Evolutionary conservation across 1,140 invertebrate genomes (phyloP), one percentile per base, ranked within the genome.

Genomic region (Polyergus mexicanus): DNA sequence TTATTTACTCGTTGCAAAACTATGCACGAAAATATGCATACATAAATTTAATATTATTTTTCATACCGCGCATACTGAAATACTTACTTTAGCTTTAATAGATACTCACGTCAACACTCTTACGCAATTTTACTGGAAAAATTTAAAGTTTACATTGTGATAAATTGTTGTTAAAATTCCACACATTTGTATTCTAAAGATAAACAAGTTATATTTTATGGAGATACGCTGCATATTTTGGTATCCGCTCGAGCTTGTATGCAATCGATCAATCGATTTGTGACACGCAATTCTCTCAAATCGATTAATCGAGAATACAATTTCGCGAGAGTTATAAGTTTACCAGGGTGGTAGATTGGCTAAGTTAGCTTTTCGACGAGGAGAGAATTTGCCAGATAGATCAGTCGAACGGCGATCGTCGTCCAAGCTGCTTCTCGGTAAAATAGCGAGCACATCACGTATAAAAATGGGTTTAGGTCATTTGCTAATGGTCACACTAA

Each of bases 361-460:
- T 80, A 81, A 58, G 11, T 62, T 56, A 51, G 54, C n/a, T 44
- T 81, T 25, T 72, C 6, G 13, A 41, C 75, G 41, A 72, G 54
- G 51, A 89, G n/a, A n/a, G n/a, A n/a, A 86, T 80, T 80, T 84
- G 56, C 51, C 47, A 84, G 35, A 68, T 89, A 78, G 58, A 83
- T 91, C 83, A 90, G 90, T 91, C 69, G 74, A 28, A 13, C 63
- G 58, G 7, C 35, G 69, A 76, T 91, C 74, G 75, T 88, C 84
- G 71, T 69, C 28, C 58, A 62, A 66, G 76, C 76, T 81, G 56
- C 63, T 25, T 76, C 78, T 85, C 54, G 44, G 16, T 10, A 54
- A 84, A 88, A 66, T 69, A 1, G 41, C 22, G 38, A 13, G 19
- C 22, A 16, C 13, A 25, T 41, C 10, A 16, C 38, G 19, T 19